Conservation (phyloP, 1,140 invertebrate species). For the Conus betulinus region DNA sequence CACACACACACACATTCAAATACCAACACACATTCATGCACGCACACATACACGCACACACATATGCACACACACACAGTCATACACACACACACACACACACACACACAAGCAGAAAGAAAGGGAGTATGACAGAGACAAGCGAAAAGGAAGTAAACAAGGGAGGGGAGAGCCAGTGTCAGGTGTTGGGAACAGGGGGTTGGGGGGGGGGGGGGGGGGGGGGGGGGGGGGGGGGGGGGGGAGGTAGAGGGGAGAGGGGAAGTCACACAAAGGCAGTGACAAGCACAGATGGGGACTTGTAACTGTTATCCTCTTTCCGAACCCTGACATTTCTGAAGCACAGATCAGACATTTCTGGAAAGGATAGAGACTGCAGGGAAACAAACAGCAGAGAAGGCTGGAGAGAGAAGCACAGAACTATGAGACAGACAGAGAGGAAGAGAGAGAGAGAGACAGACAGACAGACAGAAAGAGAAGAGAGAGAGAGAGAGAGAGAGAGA, state of each 20-base stretch:
- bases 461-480: constrained; percentile 23
- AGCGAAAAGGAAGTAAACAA: not conserved
- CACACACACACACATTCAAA: not conserved
- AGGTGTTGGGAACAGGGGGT: no score
- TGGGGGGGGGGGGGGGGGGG: no score
- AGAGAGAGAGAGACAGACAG: constrained; percentile 8
- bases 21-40: constrained; percentile 18
- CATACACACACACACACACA: constrained; percentile 5
- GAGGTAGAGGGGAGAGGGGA: no score
- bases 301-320: not conserved
- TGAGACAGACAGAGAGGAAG: constrained; percentile 2
- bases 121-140: not conserved
- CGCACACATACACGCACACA: constrained; percentile 7
- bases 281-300: no score
- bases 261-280: not conserved
- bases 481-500: not conserved
- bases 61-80: constrained; percentile 14
- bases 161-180: no score
- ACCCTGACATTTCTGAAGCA: not conserved
- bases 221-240: no score
- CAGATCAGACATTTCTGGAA: not conserved
- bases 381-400: not conserved
- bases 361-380: not conserved
- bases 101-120: not conserved
- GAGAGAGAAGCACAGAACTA: not conserved